Percentiles rank a stretch among this genome's conserved stretches.
phyloP scores from a whole-genome alignment of 2,113 vertebrate genomes.

The Platichthys flesus region DNA sequence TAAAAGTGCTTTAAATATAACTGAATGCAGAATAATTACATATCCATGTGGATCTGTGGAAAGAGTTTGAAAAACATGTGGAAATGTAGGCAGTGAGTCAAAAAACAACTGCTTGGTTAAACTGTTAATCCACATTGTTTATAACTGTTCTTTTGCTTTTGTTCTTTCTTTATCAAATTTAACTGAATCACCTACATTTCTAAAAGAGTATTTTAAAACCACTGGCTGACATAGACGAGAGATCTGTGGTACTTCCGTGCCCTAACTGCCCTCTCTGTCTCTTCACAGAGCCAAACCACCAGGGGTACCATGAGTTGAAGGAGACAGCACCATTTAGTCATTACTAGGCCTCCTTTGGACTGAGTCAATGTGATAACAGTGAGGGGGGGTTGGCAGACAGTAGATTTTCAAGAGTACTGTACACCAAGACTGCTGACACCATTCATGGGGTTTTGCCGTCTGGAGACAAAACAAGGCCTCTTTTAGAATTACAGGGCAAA shows the following conservation, averaged over 20 bases:
- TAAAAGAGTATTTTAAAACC: slow-evolving; percentile 63
- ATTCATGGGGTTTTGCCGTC: slow-evolving; percentile 22
- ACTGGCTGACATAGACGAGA: slow-evolving; percentile 47
- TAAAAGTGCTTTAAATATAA: slow-evolving; percentile 10
- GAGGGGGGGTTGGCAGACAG: slow-evolving; percentile 12
- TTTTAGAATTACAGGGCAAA: slow-evolving; percentile 64
- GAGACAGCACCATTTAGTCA: slow-evolving; percentile 84
- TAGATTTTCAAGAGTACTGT: slow-evolving; percentile 41
- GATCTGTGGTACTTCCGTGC: slow-evolving; percentile 66
- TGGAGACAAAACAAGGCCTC: slow-evolving; percentile 47
- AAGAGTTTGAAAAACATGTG: slow-evolving; percentile 18
- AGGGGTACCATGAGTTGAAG: slow-evolving; percentile 88
- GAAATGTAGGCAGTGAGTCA: slow-evolving; percentile 1
- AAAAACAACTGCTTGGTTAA: not conserved
- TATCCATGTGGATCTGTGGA: not conserved
- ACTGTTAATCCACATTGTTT: not conserved
- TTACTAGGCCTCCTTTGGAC: slow-evolving; percentile 80
- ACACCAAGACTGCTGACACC: slow-evolving; percentile 28
- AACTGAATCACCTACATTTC: slow-evolving; percentile 42
- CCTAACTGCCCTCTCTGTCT: slow-evolving; percentile 85
- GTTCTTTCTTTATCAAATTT: slow-evolving; percentile 22
- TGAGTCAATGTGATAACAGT: slow-evolving; percentile 65
- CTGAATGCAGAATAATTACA: slow-evolving; percentile 17
- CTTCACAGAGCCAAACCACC: slow-evolving; percentile 86
- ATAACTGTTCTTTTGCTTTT: slow-evolving; percentile 1